Conservation (phyloP, 2,113 vertebrate species). For the Opisthocomus hoazin region DNA sequence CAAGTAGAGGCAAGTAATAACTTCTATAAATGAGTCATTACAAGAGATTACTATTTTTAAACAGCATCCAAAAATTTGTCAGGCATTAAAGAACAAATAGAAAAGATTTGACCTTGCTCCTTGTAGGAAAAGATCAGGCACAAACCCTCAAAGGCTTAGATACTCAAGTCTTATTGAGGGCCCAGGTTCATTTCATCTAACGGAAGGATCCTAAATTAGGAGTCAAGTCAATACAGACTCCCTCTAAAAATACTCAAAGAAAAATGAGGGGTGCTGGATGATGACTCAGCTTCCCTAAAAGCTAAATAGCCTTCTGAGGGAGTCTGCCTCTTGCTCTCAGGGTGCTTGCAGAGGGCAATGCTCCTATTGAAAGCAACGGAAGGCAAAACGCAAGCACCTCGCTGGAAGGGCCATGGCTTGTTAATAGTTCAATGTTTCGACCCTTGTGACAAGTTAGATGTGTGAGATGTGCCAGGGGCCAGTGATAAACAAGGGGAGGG, state of each 20-base stretch:
- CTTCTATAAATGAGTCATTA: not conserved
- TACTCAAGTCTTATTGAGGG: not conserved
- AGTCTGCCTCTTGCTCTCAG: not conserved
- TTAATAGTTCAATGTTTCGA: not conserved
- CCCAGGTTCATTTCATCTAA: not conserved
- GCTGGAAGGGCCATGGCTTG: rapidly evolving
- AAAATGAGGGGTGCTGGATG: not conserved
- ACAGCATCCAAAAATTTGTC: not conserved
- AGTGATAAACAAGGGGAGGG: not conserved
- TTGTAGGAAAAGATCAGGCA: not conserved
- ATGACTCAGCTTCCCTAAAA: not conserved
- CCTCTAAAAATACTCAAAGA: not conserved
- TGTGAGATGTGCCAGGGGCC: not conserved
- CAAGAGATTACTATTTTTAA: not conserved
- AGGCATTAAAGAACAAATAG: not conserved
- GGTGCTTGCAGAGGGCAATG: rapidly evolving
- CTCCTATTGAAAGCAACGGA: not conserved
- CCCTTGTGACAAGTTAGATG: not conserved
- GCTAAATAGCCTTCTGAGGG: not conserved
- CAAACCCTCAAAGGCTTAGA: not conserved
- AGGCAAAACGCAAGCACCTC: not conserved
- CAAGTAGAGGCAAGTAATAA: not conserved
- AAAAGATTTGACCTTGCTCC: not conserved
- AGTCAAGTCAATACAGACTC: not conserved
- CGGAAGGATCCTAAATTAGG: not conserved